Base-by-base conservation (phyloP, 2,113 vertebrate genomes). In the Engraulis encrasicolus region DNA sequence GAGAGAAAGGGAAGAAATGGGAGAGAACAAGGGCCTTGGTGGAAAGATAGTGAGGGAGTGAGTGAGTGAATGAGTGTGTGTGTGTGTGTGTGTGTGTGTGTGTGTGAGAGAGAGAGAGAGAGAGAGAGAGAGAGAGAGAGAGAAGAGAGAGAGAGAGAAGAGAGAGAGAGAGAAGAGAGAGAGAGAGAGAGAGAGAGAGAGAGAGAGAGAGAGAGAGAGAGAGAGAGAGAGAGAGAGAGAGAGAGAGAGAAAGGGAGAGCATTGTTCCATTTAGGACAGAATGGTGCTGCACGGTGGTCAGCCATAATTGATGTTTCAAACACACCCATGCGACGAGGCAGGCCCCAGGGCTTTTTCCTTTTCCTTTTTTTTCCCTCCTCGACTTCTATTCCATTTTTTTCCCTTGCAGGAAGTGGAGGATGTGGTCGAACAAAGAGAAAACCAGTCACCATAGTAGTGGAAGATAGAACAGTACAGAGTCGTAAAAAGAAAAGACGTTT, bases 301-400 rank as follows among this genome's bases (percentile, higher is more conserved):
- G 58, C 58, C 58, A 66, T 66, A 66, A 66, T 66, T 66, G 58
- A 66, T 66, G 58, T 66, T 66, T 66, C 58, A 66, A 66, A 66
- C 58, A 66, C 58, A 23, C 23, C 58, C 58, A 66, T 66, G 23
- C 58, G 58, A 31, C 58, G 58, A 23, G 58, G 58, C 58, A 66
- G 27, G 58, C 58, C 58, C 31, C n/a, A 31, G 27, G 58, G 58
- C 58, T 66, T 66, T 66, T 14, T 27, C n/a, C n/a, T 14, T 31
- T 31, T 31, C 31, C 9, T 27, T 27, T 66, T 66, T 66, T 66
- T 12, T 31, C 14, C 27, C n/a, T n/a, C n/a, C n/a, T n/a, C n/a
- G n/a, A n/a, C 27, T 23, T 52, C 6, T 23, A 9, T 23, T 61
- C n/a, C 27, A 23, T 61, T 66, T 66, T 66, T 31, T 31, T 31